These are phyloP conservation scores for Apocrypta bakeri DNA, from an alignment of 1,140 invertebrate genomes.

Conservation along the genomic window DNA sequence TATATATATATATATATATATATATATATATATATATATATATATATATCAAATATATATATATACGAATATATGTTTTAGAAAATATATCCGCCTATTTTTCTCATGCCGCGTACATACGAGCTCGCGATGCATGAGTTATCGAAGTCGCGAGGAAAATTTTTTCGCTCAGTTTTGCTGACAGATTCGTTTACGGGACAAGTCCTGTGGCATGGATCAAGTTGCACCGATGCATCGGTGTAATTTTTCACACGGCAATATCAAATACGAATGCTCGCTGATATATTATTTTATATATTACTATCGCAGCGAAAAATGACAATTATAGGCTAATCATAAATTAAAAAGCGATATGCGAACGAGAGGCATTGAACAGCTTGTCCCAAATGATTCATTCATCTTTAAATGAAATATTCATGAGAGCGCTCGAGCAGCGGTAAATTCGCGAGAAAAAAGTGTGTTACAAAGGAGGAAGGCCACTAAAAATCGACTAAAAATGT, in stretches of 20 bases:
- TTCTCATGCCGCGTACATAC: no score
- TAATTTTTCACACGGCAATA: no score
- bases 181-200: background rate
- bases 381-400: background rate
- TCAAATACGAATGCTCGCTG: no score
- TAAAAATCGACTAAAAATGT: slow-evolving; percentile 25
- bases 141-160: background rate
- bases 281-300: background rate
- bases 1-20: no score
- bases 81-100: no score
- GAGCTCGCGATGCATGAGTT: background rate
- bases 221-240: no score
- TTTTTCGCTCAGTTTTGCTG: background rate
- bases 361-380: slow-evolving; percentile 16
- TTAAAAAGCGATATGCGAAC: background rate
- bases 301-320: background rate
- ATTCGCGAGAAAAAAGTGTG: slow-evolving; percentile 42
- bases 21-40: background rate
- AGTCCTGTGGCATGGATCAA: no score
- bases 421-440: slow-evolving; percentile 13
- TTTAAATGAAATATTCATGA: slow-evolving; percentile 42
- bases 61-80: no score
- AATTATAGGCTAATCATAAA: no score
- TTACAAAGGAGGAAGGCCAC: slow-evolving; percentile 5
- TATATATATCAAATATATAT: background rate